Evolutionary conservation across 2,113 vertebrate genomes (phyloP).

Genomic region (Lethenteron camtschaticum): DNA sequence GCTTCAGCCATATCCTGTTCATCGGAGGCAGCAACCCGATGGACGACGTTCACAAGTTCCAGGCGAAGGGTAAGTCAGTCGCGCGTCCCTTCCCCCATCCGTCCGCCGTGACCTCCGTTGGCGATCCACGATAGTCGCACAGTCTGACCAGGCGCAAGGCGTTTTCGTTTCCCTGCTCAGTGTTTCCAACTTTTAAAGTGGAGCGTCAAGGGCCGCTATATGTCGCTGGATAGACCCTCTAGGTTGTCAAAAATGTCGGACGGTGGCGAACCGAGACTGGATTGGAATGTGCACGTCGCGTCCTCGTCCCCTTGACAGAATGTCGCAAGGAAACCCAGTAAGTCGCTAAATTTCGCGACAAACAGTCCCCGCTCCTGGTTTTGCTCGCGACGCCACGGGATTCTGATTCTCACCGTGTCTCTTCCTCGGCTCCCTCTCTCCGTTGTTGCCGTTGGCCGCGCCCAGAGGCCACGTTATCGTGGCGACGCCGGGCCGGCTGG

Average conservation of each 20-base stretch:
- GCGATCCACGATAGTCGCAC: too few relatives aligned
- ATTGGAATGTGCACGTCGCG: background rate
- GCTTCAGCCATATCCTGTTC: conserved; percentile 57
- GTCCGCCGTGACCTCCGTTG: too few relatives aligned
- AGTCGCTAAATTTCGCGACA: too few relatives aligned
- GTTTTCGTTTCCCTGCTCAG: too few relatives aligned
- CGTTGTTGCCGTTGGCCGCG: background rate
- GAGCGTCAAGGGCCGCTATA: background rate
- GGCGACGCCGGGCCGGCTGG: conserved; percentile 64
- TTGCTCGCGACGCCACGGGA: background rate
- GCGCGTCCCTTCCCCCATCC: too few relatives aligned
- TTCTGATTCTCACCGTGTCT: conserved; percentile 4
- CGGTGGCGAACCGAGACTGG: background rate
- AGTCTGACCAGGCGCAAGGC: too few relatives aligned
- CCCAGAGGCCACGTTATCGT: conserved; percentile 64
- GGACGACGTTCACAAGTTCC: conserved; percentile 67
- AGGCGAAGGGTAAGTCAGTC: conserved; percentile 40
- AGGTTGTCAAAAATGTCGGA: background rate
- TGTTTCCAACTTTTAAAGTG: background rate
- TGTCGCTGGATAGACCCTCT: background rate
- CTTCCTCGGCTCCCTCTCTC: background rate
- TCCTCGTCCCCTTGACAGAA: too few relatives aligned
- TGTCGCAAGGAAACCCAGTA: too few relatives aligned
- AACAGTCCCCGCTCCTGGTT: background rate
- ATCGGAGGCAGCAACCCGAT: conserved; percentile 78